Percentiles rank a stretch among this genome's conserved stretches.
These are phyloP conservation scores for Bradypodion ventrale DNA, from an alignment of 2,797 vertebrate species.

Conservation along the genomic window DNA sequence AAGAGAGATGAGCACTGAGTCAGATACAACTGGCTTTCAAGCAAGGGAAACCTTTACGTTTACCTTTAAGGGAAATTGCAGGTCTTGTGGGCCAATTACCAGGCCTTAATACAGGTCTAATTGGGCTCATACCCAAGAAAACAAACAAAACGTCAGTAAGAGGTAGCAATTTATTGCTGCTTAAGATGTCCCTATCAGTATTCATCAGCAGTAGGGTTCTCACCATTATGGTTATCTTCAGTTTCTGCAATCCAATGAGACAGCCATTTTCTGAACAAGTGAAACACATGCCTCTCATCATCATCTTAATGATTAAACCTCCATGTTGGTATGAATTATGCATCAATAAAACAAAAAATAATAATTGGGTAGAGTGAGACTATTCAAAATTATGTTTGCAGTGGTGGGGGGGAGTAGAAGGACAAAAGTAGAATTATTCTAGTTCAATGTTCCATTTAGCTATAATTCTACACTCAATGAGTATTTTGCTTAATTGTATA, in stretches of 20 bases:
- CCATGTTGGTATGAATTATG: constrained; percentile 44
- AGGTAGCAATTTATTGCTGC: no score
- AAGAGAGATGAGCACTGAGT: no score
- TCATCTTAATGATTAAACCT: constrained; percentile 48
- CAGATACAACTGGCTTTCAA: no score
- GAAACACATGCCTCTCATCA: not conserved
- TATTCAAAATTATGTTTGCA: constrained; percentile 52
- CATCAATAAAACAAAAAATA: constrained; percentile 60
- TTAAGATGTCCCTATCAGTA: no score
- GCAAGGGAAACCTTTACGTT: no score
- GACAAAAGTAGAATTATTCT: constrained; percentile 54
- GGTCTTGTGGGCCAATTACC: no score
- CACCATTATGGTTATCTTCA: not conserved
- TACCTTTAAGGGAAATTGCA: no score
- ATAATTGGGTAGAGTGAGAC: constrained; percentile 53
- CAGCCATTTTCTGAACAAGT: constrained; percentile 4
- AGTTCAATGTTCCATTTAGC: constrained; percentile 57
- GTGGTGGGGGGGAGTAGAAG: not conserved
- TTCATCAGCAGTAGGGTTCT: no score
- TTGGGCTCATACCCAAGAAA: no score
- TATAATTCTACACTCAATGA: constrained; percentile 66
- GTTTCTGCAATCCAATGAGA: not conserved
- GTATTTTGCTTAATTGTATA: constrained; percentile 68
- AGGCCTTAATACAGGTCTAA: no score
- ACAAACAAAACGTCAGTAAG: no score